phyloP scores from a whole-genome alignment of 2,797 vertebrate species.

The Euphonia xanthogaster region DNA sequence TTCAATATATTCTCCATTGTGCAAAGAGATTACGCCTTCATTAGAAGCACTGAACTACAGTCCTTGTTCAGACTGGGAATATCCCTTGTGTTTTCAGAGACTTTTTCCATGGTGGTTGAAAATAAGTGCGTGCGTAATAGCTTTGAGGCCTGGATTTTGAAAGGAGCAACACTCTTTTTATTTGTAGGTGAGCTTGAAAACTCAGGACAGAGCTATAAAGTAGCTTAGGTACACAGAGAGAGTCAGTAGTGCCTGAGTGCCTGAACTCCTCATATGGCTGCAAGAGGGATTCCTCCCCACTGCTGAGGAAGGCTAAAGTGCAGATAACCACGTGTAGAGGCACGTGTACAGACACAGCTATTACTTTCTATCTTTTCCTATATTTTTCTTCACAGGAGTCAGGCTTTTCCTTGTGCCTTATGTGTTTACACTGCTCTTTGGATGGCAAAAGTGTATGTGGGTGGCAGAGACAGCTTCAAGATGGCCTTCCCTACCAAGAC shows the following conservation, averaged over 20 bases:
- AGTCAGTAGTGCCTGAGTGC: neutral
- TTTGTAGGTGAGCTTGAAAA: neutral
- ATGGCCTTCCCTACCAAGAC: neutral
- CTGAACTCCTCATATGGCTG: neutral
- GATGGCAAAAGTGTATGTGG: neutral
- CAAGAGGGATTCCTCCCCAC: neutral
- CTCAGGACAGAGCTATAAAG: neutral
- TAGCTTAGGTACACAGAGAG: neutral
- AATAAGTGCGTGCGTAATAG: neutral
- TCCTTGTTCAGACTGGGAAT: neutral
- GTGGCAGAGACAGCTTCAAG: neutral
- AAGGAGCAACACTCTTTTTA: neutral
- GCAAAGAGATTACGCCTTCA: neutral
- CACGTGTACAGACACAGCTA: rapidly evolving
- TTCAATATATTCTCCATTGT: neutral
- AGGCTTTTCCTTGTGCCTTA: neutral
- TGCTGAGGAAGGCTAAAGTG: neutral
- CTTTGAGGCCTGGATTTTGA: neutral
- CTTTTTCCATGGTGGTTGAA: neutral
- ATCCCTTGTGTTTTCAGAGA: neutral
- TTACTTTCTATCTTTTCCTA: neutral
- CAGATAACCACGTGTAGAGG: neutral
- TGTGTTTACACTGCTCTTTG: neutral
- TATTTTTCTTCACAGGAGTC: neutral
- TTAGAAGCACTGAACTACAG: neutral